A percentile compares a stretch with the other conserved stretches of the same genome.
Evolutionary conservation across 2,888 invertebrate species (phyloP).

Genomic region (Yponomeuta plumbellus): DNA sequence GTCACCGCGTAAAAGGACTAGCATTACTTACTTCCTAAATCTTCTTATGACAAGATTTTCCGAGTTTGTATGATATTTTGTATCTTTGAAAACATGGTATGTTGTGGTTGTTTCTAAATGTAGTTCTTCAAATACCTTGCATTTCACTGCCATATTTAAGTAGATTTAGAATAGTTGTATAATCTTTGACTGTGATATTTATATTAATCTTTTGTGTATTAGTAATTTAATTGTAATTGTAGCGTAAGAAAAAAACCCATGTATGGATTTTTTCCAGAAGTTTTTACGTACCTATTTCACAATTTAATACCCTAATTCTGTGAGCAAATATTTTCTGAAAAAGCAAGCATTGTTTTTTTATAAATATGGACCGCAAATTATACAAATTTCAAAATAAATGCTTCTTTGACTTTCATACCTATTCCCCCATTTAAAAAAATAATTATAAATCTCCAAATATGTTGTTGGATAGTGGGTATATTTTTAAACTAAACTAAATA

Average conservation of each 20-base stretch:
- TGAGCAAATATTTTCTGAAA: constrained; percentile 40
- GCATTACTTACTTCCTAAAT: constrained; percentile 45
- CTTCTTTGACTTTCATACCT: constrained; percentile 33
- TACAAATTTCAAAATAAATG: constrained; percentile 43
- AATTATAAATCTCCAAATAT: too few relatives aligned
- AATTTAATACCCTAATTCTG: constrained; percentile 28
- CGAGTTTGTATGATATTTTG: constrained; percentile 17
- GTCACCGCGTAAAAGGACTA: constrained; percentile 69
- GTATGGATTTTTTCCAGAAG: constrained; percentile 25
- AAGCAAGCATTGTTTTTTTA: constrained; percentile 14
- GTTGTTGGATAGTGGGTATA: too few relatives aligned
- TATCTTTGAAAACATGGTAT: constrained; percentile 13
- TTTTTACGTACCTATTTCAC: constrained; percentile 26
- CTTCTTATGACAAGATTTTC: constrained; percentile 23
- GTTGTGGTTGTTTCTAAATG: constrained; percentile 11
- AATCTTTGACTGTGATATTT: constrained; percentile 76
- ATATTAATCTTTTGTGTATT: constrained; percentile 68
- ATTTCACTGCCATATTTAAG: constrained; percentile 65
- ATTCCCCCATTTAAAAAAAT: not conserved
- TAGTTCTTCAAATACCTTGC: constrained; percentile 33
- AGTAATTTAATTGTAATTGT: constrained; percentile 50
- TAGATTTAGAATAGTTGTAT: constrained; percentile 61
- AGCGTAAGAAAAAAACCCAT: constrained; percentile 32
- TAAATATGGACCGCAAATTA: constrained; percentile 52
- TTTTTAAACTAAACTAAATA: too few relatives aligned